Evolutionary conservation across 2,797 vertebrate species (phyloP), one percentile per base, ranked within the genome.

Genomic region (Acipenser ruthenus): DNA sequence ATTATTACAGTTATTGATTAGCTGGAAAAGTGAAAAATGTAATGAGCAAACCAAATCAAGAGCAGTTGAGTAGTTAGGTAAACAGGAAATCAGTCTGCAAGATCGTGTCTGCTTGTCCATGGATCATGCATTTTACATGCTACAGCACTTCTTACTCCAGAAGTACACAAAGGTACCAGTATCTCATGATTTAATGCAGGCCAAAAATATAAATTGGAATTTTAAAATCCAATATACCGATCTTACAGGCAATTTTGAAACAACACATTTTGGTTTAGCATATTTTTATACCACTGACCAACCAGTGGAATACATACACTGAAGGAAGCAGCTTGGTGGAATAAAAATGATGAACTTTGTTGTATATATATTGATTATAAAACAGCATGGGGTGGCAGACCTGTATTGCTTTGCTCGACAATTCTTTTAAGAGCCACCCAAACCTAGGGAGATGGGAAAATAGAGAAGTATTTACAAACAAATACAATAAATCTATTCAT

Each of bases 1-100:
- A 90, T 91, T 91, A 90, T 89, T 88, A 88, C 85, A 86, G 86
- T 86, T 89, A 91, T 91, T 84, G 89, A 90, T 90, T 87, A 81
- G 82, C 78, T 86, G 82, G 76, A 72, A 89, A 88, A 86, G 84
- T 87, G 85, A 88, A 86, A 88, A 87, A 87, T 84, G 79, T 83
- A 78, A 87, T 83, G 73, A 75, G 77, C 77, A 77, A 78, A 80
- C 73, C 77, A 79, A 51, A 68, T 72, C 82, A 79, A 12, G 1
- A 0, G 6, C 7, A 62, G 11, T 6, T 10, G 23, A 62, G 60
- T 4, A 2, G 18, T 37, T 7, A 48, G 15, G 60, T 62, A 62
- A 37, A 18, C 47, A 48, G 60, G n/a, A 62, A 62, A 62, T 62
- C 60, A 37, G 13, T 18, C 60, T 62, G 60, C n/a, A 18, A 62